These are phyloP conservation scores for Tadarida brasiliensis DNA, from an alignment of 2,797 vertebrate genomes.

Conservation along the genomic window DNA sequence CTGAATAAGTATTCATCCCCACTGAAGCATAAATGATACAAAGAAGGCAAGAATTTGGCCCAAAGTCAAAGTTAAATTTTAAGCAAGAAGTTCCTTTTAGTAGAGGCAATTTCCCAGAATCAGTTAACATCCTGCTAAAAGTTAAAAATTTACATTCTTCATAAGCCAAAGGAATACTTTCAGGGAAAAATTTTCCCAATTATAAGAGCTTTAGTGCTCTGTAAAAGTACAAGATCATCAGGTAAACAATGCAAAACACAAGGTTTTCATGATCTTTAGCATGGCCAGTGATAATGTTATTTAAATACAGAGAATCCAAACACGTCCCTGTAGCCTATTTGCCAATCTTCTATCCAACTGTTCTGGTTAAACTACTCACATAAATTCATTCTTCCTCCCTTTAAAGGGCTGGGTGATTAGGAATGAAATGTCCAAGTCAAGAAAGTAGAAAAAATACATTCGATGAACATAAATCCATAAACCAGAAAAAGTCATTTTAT, in stretches of 20 bases:
- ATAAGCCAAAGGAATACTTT: constrained; percentile 13
- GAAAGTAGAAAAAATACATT: not conserved
- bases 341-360: not conserved
- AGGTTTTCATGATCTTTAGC: not conserved
- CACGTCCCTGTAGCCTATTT: not conserved
- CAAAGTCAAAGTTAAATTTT: constrained; percentile 31
- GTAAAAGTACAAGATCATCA: constrained; percentile 33
- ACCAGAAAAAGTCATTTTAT: constrained; percentile 17
- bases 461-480: not conserved
- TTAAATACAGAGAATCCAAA: constrained; percentile 54
- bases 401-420: not conserved
- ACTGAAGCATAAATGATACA: constrained; percentile 52
- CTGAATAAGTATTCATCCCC: not conserved
- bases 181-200: not conserved
- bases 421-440: constrained; percentile 33
- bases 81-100: not conserved
- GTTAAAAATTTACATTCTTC: constrained; percentile 46
- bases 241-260: constrained; percentile 16
- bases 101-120: constrained; percentile 56
- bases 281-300: not conserved
- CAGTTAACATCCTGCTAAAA: not conserved
- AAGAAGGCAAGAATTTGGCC: constrained; percentile 12
- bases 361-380: constrained; percentile 22
- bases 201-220: constrained; percentile 7
- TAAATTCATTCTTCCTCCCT: not conserved